phyloP scores from a whole-genome alignment of 2,113 vertebrate genomes.

The Elaphurus davidianus region DNA sequence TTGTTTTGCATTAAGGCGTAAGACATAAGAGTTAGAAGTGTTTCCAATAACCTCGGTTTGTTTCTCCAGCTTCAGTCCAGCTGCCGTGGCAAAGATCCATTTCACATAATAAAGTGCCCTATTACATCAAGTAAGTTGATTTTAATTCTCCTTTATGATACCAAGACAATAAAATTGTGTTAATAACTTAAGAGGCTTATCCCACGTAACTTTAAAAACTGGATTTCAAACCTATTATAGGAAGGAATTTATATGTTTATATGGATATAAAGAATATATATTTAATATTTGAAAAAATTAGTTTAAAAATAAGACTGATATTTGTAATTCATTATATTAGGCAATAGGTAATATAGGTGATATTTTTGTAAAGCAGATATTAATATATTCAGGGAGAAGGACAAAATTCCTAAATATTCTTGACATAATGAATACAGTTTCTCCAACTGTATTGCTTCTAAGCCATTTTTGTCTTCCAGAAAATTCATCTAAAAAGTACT shows the following conservation, averaged over 20 bases:
- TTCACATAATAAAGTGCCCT: conserved; percentile 95
- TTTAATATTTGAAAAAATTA: conserved; percentile 41
- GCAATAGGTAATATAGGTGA: background rate
- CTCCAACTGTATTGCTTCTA: background rate
- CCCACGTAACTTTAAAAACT: background rate
- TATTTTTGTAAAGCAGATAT: background rate
- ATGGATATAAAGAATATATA: background rate
- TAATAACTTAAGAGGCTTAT: background rate
- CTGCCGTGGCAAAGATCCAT: conserved; percentile 92
- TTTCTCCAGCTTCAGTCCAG: conserved; percentile 91
- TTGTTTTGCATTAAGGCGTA: conserved; percentile 55
- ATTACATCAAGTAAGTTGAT: conserved; percentile 95
- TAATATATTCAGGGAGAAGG: background rate
- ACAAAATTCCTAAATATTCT: background rate
- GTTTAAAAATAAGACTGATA: background rate
- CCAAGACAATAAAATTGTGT: background rate
- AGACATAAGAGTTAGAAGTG: background rate
- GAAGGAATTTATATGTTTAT: background rate
- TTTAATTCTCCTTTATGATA: conserved; percentile 60
- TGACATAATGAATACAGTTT: background rate
- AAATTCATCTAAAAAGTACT: background rate
- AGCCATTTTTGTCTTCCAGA: background rate
- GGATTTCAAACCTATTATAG: background rate
- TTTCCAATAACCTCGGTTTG: conserved; percentile 67
- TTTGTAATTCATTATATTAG: background rate